Evolutionary conservation across 37 sponge, comb jelly and placozoan species (phyloP).

Genomic region (Cladorhizidae sp.): DNA sequence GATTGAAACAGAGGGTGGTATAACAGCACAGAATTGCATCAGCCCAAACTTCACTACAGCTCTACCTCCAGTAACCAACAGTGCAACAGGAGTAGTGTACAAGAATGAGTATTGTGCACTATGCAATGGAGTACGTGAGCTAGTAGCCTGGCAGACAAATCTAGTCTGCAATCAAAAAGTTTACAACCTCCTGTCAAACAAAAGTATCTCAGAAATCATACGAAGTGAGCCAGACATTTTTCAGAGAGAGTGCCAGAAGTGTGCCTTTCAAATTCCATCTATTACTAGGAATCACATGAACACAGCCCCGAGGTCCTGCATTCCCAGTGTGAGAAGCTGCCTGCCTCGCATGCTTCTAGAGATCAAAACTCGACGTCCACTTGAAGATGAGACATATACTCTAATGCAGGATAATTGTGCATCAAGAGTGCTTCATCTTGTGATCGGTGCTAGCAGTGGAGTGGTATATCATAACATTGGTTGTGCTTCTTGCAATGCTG

Average conservation of each 20-base stretch:
- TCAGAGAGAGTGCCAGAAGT: neutral
- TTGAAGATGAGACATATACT: neutral
- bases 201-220: too few relatives aligned
- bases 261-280: constrained; percentile 8
- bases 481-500: neutral
- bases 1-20: neutral
- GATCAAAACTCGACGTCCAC: neutral
- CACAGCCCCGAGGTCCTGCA: neutral
- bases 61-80: constrained; percentile 40
- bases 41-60: neutral
- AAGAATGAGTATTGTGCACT: constrained; percentile 16
- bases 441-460: neutral
- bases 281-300: too few relatives aligned
- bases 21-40: neutral
- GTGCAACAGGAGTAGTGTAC: constrained; percentile 37
- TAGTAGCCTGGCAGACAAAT: constrained; percentile 5
- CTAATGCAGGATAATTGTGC: neutral
- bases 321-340: neutral
- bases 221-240: neutral
- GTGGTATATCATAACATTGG: neutral
- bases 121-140: neutral
- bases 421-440: neutral
- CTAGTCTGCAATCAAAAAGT: constrained; percentile 17
- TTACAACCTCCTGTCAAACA: neutral
- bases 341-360: neutral